Evolutionary conservation across 1,140 invertebrate species (phyloP), one percentile per base, ranked within the genome.

Genomic region (Scylla paramamosain): DNA sequence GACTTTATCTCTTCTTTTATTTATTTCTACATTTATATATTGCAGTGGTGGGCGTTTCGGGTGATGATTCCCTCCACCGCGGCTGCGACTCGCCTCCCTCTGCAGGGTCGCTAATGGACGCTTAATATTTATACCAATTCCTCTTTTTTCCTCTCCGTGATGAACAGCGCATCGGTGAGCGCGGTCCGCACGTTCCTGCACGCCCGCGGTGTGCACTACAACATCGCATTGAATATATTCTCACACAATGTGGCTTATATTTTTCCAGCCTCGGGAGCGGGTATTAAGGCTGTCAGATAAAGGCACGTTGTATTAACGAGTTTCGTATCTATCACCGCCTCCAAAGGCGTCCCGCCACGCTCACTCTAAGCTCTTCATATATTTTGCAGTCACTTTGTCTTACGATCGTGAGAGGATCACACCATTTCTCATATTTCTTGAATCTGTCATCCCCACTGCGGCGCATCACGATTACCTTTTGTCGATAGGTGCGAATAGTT

Each of bases 401-500:
- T 95, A 87, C 52, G 90, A 95, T 92, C 94, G 94, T 95, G 94
- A 86, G 94, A 92, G 90, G 90, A 95, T 95, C 90, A 92, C 94
- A 92, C 94, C 94, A 91, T 95, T 95, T 95, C 94, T 95, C 94
- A 95, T 95, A 95, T 95, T 95, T 95, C 94, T 95, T 95, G 94
- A 92, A 91, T 95, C 94, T 92, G 94, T 95, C 94, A 95, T 92
- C 94, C 94, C 94, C 90, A 95, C 94, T 86, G 94, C 91, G 94
- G 94, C 94, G 94, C 94, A 92, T 95, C 94, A 92, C 94, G 94
- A 95, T 95, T 95, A 95, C 45, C 94, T 95, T 95, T 95, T 95
- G 94, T 95, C 94, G 94, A 95, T 95, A 95, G 94, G 94, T 95
- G 94, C 94, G 94, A 95, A 95, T 95, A 95, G 94, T 95, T 95